phyloP scores from a whole-genome alignment of 2,113 vertebrate genomes.

The Falco punctatus region DNA sequence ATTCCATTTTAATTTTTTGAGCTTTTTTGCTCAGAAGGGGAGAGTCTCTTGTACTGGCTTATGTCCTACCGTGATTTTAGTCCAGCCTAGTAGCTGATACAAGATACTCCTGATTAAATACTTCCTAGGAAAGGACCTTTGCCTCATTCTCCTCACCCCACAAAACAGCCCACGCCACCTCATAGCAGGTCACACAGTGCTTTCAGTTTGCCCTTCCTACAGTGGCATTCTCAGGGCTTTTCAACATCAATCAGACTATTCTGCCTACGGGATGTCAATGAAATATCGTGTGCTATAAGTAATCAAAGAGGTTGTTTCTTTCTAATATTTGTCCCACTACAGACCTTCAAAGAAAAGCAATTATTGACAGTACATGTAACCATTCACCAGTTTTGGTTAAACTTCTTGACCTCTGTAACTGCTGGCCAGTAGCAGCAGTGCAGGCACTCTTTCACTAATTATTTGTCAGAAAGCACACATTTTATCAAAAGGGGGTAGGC shows the following conservation, averaged over 20 bases:
- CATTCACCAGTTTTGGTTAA: background rate
- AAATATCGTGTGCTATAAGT: background rate
- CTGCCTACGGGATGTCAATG: background rate
- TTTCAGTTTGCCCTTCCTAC: background rate
- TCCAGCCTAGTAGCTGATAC: background rate
- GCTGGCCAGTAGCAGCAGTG: background rate
- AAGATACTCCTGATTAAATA: background rate
- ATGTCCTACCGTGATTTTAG: background rate
- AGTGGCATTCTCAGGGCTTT: fast-evolving
- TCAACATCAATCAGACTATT: background rate
- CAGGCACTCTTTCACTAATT: background rate
- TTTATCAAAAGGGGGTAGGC: background rate
- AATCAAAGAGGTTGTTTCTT: background rate
- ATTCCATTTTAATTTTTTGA: background rate
- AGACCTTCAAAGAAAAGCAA: background rate
- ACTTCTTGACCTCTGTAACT: background rate
- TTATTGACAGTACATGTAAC: background rate
- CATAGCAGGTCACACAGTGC: fast-evolving
- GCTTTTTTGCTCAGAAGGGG: background rate
- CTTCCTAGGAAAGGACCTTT: background rate
- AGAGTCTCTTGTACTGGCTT: background rate
- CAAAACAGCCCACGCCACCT: background rate
- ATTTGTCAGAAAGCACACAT: background rate
- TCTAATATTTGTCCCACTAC: background rate
- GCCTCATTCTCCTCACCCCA: background rate